Percentiles rank a stretch among this genome's conserved stretches.
Evolutionary conservation across 1,140 invertebrate genomes (phyloP).

Genomic region (Rhyacophila brunnea): DNA sequence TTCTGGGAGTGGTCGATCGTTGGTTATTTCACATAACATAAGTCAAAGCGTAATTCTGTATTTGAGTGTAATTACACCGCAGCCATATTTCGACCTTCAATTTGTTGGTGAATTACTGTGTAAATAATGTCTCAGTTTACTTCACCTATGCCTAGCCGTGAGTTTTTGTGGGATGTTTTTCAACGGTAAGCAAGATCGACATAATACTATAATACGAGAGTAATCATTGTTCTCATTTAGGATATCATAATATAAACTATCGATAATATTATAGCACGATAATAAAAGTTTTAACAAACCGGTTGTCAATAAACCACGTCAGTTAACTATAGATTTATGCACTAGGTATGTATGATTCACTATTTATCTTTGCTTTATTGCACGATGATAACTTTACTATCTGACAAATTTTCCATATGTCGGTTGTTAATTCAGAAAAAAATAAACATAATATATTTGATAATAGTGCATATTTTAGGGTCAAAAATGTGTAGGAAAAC

Average conservation of each 20-base stretch:
- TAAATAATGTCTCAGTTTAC: slow-evolving; percentile 43
- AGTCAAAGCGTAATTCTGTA: background rate
- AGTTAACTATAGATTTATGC: background rate
- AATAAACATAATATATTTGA: too few relatives aligned
- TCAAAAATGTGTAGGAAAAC: too few relatives aligned
- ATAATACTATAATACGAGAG: too few relatives aligned
- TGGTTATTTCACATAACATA: too few relatives aligned
- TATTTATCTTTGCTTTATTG: too few relatives aligned
- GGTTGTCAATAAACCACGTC: background rate
- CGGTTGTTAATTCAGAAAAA: too few relatives aligned
- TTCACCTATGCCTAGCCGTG: slow-evolving; percentile 68
- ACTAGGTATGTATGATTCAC: background rate
- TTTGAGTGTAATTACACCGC: background rate
- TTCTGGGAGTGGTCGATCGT: too few relatives aligned
- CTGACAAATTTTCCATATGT: too few relatives aligned
- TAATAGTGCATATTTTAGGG: too few relatives aligned
- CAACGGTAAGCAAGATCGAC: slow-evolving; percentile 61
- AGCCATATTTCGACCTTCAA: background rate
- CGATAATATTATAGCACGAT: background rate
- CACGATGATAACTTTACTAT: too few relatives aligned
- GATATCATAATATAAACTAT: too few relatives aligned
- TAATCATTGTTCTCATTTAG: too few relatives aligned
- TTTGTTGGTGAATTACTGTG: background rate
- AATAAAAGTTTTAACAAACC: background rate
- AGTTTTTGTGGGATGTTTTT: slow-evolving; percentile 80